Evolutionary conservation across 2,113 vertebrate species (phyloP).

Genomic region (Ardeotis arabs): DNA sequence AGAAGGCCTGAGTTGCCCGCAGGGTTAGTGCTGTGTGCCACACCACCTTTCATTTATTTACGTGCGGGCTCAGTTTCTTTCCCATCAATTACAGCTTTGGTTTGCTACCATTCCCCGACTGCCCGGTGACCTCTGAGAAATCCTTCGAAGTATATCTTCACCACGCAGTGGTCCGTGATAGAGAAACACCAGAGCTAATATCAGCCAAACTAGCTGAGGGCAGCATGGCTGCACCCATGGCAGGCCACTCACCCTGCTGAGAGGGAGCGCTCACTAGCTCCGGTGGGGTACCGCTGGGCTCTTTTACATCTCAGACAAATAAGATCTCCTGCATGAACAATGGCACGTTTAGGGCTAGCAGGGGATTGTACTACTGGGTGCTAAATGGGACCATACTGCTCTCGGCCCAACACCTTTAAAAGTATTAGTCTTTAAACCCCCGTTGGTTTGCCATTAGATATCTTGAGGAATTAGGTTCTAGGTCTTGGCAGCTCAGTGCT

Average conservation of each 20-base stretch:
- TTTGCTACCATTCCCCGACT: background rate
- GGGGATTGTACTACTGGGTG: background rate
- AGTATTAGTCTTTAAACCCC: background rate
- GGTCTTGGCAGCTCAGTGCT: background rate
- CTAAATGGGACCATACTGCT: background rate
- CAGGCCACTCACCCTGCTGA: background rate
- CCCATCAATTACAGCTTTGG: background rate
- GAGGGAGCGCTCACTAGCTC: background rate
- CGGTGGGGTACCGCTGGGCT: background rate
- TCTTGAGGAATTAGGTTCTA: background rate
- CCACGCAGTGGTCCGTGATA: rapidly evolving
- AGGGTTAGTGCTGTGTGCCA: background rate
- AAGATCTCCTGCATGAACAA: background rate
- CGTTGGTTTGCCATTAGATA: background rate
- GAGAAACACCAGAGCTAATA: background rate
- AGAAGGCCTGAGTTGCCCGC: background rate
- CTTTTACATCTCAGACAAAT: background rate
- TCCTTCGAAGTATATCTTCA: rapidly evolving
- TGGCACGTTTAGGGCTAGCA: rapidly evolving
- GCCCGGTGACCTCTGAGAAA: background rate
- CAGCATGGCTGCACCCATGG: background rate
- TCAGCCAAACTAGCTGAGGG: background rate
- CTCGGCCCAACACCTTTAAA: background rate
- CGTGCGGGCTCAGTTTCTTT: background rate
- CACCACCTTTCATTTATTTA: background rate